Conservation (phyloP, 2,113 vertebrate species). For the Stercorarius parasiticus region DNA sequence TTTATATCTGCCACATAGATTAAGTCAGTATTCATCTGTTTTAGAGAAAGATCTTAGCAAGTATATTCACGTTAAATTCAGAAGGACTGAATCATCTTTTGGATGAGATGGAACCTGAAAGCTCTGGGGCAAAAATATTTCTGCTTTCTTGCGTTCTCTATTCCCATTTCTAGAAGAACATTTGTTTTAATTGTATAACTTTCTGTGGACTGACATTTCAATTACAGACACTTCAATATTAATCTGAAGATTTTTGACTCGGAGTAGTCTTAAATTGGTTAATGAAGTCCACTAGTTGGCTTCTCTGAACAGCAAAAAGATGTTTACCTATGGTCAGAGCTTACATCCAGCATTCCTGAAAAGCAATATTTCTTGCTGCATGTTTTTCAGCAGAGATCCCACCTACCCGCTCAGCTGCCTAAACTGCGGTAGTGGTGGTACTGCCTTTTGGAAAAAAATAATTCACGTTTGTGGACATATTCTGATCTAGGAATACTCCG, state of each 20-base stretch:
- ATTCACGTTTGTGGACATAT: background rate
- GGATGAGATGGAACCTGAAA: background rate
- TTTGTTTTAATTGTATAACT: background rate
- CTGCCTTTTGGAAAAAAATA: background rate
- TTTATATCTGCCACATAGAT: background rate
- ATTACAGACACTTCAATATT: background rate
- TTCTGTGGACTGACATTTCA: slow-evolving; percentile 35
- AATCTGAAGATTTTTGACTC: background rate
- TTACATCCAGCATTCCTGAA: background rate
- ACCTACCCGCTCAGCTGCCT: background rate
- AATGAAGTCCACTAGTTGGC: background rate
- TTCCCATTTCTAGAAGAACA: background rate
- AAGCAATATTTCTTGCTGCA: background rate
- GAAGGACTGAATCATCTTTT: background rate
- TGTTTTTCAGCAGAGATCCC: background rate
- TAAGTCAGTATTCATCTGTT: background rate
- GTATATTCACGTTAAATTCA: background rate
- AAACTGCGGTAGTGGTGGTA: background rate
- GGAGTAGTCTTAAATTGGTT: background rate
- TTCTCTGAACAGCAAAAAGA: background rate
- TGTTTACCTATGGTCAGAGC: accelerated
- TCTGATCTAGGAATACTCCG: too few species aligned
- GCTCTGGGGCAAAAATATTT: background rate
- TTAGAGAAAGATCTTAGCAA: background rate
- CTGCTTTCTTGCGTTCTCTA: background rate